Conservation (phyloP, 2,888 invertebrate genomes). For the Ferdinandea cuprea region DNA sequence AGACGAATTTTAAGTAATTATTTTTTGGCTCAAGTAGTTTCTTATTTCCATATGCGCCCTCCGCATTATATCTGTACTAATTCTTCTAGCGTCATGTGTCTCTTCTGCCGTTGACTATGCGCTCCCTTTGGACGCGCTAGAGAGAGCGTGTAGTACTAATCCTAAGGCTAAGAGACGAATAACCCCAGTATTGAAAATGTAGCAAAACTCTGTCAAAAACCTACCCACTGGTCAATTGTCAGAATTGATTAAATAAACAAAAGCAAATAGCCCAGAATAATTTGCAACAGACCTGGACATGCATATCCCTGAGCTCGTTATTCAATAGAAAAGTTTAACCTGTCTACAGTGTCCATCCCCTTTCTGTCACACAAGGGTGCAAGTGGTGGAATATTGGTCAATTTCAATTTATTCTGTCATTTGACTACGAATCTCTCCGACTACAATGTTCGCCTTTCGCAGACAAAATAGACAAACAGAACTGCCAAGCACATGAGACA, state of each 20-base stretch:
- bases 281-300: conserved; percentile 22
- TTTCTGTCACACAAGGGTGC: conserved; percentile 25
- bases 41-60: too few species aligned
- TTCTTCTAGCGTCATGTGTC: too few species aligned
- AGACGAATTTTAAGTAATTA: too few species aligned
- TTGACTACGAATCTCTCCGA: conserved; percentile 64
- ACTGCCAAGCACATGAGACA: conserved; percentile 24
- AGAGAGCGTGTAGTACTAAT: too few species aligned
- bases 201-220: too few species aligned
- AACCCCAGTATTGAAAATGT: too few species aligned
- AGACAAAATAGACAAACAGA: conserved; percentile 42
- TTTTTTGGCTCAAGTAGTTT: too few species aligned
- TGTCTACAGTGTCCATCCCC: conserved; percentile 30
- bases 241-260: conserved; percentile 42
- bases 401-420: conserved; percentile 66
- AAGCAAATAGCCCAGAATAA: conserved; percentile 10
- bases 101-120: too few species aligned
- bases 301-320: conserved; percentile 38
- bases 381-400: conserved; percentile 55
- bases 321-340: conserved; percentile 40
- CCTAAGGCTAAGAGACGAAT: too few species aligned
- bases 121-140: too few species aligned
- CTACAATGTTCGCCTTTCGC: not conserved
- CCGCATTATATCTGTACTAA: too few species aligned
- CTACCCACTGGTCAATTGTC: conserved; percentile 2